Percentiles rank a stretch among this genome's conserved stretches.
Evolutionary conservation across 2,113 vertebrate species (phyloP).

Genomic region (Stomatorhinus ivindoensis): DNA sequence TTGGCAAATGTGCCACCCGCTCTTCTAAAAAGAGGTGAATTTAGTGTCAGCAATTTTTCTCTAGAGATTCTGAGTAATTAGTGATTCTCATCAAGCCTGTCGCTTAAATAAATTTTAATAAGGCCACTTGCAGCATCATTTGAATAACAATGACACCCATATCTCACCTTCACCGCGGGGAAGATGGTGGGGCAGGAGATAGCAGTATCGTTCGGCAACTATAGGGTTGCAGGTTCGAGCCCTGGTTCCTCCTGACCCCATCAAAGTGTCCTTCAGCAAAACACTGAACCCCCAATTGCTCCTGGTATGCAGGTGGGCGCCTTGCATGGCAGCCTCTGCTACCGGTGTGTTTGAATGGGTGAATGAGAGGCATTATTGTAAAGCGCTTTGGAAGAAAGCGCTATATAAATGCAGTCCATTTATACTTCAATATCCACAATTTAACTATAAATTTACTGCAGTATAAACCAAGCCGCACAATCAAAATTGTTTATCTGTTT

Average conservation of each 20-base stretch:
- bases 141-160: conserved; percentile 31
- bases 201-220: too few species aligned
- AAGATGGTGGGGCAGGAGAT: too few species aligned
- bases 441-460: conserved; percentile 34
- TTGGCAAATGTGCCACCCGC: not conserved
- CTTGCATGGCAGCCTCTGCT: too few species aligned
- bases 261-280: too few species aligned
- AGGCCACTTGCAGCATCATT: conserved; percentile 15
- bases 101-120: conserved; percentile 25
- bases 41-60: not conserved
- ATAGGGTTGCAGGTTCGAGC: too few species aligned
- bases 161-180: conserved; percentile 29
- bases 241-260: too few species aligned
- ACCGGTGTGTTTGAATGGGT: too few species aligned
- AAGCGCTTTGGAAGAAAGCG: too few species aligned
- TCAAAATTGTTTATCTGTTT: conserved; percentile 8
- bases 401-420: too few species aligned
- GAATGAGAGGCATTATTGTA: too few species aligned
- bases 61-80: not conserved
- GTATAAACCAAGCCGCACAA: conserved; percentile 13
- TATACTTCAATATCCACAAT: conserved; percentile 22
- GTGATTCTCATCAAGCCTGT: conserved; percentile 16
- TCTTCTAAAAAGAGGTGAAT: not conserved
- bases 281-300: too few species aligned
- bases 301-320: too few species aligned